Conservation (phyloP, 2,888 invertebrate genomes). For the Antheraea yamamai region DNA sequence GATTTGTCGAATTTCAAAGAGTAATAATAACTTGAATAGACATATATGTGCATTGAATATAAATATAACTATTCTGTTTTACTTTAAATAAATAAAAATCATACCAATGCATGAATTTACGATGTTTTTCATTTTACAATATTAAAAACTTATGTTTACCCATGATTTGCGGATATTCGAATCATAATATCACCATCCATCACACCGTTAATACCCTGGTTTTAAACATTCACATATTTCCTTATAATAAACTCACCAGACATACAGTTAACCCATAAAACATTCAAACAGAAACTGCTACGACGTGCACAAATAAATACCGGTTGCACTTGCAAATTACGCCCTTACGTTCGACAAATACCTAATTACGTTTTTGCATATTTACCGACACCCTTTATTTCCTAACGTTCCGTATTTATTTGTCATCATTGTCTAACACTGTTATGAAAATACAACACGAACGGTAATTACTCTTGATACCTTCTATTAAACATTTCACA, state of each 20-base stretch:
- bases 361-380: slow-evolving; percentile 27
- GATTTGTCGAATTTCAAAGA: too few species aligned
- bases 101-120: too few species aligned
- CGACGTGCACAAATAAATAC: slow-evolving; percentile 22
- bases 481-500: background rate
- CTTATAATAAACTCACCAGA: background rate
- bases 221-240: background rate
- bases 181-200: background rate
- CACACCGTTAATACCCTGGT: background rate
- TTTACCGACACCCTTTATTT: slow-evolving; percentile 19
- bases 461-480: background rate
- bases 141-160: too few species aligned
- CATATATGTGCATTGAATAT: too few species aligned
- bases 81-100: too few species aligned
- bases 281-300: slow-evolving; percentile 30
- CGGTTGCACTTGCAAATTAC: slow-evolving; percentile 28
- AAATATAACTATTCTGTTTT: too few species aligned
- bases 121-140: too few species aligned
- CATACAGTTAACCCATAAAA: slow-evolving; percentile 29
- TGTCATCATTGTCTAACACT: background rate
- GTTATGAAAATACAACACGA: background rate
- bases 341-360: slow-evolving; percentile 23
- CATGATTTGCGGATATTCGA: background rate
- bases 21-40: too few species aligned
- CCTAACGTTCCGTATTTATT: background rate